Evolutionary conservation across 2,888 invertebrate species (phyloP), one percentile per base, ranked within the genome.

Genomic region (Drosophila picticornis): DNA sequence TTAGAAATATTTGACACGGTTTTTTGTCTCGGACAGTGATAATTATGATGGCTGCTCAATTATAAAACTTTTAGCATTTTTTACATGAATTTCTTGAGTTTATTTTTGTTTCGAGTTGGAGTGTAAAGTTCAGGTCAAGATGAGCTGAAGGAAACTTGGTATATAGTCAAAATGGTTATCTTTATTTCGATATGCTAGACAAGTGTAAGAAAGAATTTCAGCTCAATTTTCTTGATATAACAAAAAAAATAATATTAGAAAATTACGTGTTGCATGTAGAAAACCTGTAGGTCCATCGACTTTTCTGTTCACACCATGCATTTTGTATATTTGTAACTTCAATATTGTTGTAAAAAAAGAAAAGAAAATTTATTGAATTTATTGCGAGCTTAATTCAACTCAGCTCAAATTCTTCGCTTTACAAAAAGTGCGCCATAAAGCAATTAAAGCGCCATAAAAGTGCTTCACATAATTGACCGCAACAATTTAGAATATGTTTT

Each of bases 1-100:
- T 77, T 89, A 84, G 80, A 82, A 82, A 75, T 84, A 84, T 84
- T 88, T 90, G 88, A 90, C 88, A 88, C 88, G 91, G 83, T 87
- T 82, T 80, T 78, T 77, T 46, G 27, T 36, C 50, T n/a, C 31
- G 32, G 55, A 63, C 63, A 43, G 57, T 31, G 69, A 71, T 72
- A 77, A 80, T 81, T 80, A 80, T 75, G 83, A 77, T 77, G 72
- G 71, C 67, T 66, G 48, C 65, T 62, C 57, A 57, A 67, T 73
- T 83, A 46, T 16, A 16, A 1, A 46, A 46, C 46, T 22, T 25
- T 46, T 9, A 16, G 13, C 46, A 25, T 46, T 46, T 25, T 16
- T 27, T 46, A 25, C 46, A 25, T 16, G 16, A 25, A 25, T 10
- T 48, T 38, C 29, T 27, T n/a, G 51, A 29, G n/a, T 29, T 29